phyloP scores from a whole-genome alignment of 2,888 invertebrate genomes.

The Carpatolechia fugitivella region DNA sequence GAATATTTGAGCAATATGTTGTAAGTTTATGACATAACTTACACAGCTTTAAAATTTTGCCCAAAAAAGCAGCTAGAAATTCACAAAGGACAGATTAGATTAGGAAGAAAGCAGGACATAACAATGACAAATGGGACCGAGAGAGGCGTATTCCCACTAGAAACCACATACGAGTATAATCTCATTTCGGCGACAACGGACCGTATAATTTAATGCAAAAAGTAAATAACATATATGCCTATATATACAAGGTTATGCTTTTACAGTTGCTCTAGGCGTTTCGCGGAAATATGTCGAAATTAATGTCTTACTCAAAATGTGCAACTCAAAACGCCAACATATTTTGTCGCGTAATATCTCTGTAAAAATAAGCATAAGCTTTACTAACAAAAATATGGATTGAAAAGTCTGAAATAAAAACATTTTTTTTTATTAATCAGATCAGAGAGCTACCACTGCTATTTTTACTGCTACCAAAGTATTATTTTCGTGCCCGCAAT shows the following conservation, averaged over 20 bases:
- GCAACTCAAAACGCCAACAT: too few species aligned
- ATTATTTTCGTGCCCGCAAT: too few species aligned
- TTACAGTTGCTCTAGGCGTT: conserved; percentile 33
- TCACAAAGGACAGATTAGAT: neutral
- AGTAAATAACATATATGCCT: conserved; percentile 38
- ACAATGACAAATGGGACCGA: neutral
- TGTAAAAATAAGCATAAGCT: too few species aligned
- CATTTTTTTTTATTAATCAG: too few species aligned
- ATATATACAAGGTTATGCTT: conserved; percentile 29
- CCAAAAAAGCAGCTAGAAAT: neutral
- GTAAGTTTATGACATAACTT: too few species aligned
- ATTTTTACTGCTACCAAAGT: too few species aligned
- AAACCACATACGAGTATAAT: neutral
- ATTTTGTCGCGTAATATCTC: too few species aligned
- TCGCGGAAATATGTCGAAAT: conserved; percentile 44
- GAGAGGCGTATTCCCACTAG: neutral
- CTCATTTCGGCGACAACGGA: conserved; percentile 34
- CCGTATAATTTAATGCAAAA: conserved; percentile 36
- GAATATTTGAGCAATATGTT: too few species aligned
- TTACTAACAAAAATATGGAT: too few species aligned
- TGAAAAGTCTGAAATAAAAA: too few species aligned
- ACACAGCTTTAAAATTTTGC: too few species aligned
- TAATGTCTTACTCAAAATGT: conserved; percentile 17
- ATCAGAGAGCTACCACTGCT: too few species aligned
- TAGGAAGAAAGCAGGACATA: neutral